phyloP scores from a whole-genome alignment of 2,888 invertebrate species.

The Cynaeus angustus region DNA sequence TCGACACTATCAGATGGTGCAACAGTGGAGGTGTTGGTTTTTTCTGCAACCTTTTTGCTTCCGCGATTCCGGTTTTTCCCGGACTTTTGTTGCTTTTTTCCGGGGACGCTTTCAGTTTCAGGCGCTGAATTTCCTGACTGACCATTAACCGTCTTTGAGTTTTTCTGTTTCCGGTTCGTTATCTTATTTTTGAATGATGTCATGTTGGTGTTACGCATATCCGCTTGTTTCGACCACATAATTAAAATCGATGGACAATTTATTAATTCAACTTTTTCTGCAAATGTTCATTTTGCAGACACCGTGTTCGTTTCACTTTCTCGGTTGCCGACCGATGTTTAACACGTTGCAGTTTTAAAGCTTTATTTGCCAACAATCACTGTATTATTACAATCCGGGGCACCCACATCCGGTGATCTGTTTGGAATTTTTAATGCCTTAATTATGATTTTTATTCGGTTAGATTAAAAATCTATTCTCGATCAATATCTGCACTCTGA shows the following conservation, averaged over 20 bases:
- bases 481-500: no score
- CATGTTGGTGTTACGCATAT: slow-evolving; percentile 67
- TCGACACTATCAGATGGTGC: slow-evolving; percentile 14
- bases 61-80: slow-evolving; percentile 58
- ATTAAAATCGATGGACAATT: slow-evolving; percentile 30
- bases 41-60: slow-evolving; percentile 54
- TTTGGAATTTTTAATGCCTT: slow-evolving; percentile 47
- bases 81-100: slow-evolving; percentile 54
- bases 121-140: slow-evolving; percentile 29
- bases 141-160: slow-evolving; percentile 58
- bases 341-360: slow-evolving; percentile 35
- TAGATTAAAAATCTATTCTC: neutral
- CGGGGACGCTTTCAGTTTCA: slow-evolving; percentile 51
- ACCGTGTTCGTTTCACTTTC: slow-evolving; percentile 7
- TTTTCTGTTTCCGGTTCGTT: slow-evolving; percentile 69
- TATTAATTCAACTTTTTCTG: neutral
- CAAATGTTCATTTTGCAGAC: slow-evolving; percentile 6
- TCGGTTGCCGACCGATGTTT: slow-evolving; percentile 11
- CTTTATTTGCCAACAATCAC: slow-evolving; percentile 25
- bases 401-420: slow-evolving; percentile 48
- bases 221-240: slow-evolving; percentile 71
- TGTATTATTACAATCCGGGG: slow-evolving; percentile 32
- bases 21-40: slow-evolving; percentile 28
- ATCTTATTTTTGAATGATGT: slow-evolving; percentile 70
- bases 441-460: slow-evolving; percentile 15